Evolutionary conservation across 2,888 invertebrate genomes (phyloP).

Genomic region (Eupelmus urozonus): DNA sequence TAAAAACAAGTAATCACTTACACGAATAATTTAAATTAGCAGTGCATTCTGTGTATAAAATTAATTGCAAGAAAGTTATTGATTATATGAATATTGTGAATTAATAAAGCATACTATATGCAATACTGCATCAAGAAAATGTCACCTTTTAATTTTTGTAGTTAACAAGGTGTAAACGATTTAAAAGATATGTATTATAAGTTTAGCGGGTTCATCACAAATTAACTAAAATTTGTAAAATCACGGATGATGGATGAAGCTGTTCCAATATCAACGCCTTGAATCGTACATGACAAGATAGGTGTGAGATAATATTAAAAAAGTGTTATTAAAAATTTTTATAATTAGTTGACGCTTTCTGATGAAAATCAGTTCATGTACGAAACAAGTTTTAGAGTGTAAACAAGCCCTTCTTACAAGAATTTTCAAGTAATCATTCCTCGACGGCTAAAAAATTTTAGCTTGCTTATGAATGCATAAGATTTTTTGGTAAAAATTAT

Average conservation of each 20-base stretch:
- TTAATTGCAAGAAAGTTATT: not conserved
- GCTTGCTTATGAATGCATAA: too few relatives aligned
- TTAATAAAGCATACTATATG: not conserved
- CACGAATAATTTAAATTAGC: too few relatives aligned
- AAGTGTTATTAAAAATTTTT: not conserved
- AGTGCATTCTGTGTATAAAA: too few relatives aligned
- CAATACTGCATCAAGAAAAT: not conserved
- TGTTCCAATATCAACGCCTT: not conserved
- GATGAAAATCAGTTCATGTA: too few relatives aligned
- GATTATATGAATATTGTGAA: not conserved
- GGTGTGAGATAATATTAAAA: not conserved
- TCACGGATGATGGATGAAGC: not conserved
- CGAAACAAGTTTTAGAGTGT: too few relatives aligned
- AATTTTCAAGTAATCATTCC: not conserved
- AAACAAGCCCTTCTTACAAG: not conserved
- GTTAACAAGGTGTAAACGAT: slow-evolving; percentile 1
- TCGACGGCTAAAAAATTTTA: too few relatives aligned
- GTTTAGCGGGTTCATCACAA: not conserved
- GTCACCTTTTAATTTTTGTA: not conserved
- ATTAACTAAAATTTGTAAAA: not conserved
- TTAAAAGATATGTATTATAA: not conserved
- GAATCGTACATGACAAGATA: not conserved
- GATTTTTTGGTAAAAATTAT: too few relatives aligned
- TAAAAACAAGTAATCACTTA: too few relatives aligned
- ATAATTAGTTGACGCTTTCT: too few relatives aligned